Evolutionary conservation across 2,113 vertebrate species (phyloP).

Genomic region (Callithrix jacchus): DNA sequence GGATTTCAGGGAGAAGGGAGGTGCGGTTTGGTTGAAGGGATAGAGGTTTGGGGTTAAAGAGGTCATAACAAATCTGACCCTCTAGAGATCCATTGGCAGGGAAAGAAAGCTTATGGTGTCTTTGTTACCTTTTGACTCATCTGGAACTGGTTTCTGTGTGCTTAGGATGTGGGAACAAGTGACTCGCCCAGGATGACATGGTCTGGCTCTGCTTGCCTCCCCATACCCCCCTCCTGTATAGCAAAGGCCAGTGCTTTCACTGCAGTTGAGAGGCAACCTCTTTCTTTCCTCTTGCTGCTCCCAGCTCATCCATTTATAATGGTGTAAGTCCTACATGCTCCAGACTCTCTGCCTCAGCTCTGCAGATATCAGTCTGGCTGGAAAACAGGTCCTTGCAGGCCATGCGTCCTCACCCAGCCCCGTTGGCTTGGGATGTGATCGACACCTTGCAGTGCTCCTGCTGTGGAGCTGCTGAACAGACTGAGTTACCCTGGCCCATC

Average conservation of each 20-base stretch:
- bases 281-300: background rate
- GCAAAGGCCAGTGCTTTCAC: background rate
- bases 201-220: background rate
- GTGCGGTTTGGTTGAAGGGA: background rate
- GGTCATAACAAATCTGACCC: background rate
- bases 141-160: background rate
- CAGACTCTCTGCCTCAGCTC: background rate
- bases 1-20: background rate
- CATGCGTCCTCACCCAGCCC: background rate
- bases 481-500: background rate
- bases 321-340: rapidly evolving
- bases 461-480: background rate
- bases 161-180: background rate
- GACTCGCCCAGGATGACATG: background rate
- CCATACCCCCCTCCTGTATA: background rate
- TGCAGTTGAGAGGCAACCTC: background rate
- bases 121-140: background rate
- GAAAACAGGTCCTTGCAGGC: background rate
- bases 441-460: rapidly evolving
- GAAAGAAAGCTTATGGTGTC: background rate
- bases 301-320: too few species aligned
- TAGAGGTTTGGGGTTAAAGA: background rate
- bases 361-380: rapidly evolving
- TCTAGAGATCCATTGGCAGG: background rate
- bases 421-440: rapidly evolving